Evolutionary conservation across 2,888 invertebrate species (phyloP), one percentile per base, ranked within the genome.

Genomic region (Lapara coniferarum): DNA sequence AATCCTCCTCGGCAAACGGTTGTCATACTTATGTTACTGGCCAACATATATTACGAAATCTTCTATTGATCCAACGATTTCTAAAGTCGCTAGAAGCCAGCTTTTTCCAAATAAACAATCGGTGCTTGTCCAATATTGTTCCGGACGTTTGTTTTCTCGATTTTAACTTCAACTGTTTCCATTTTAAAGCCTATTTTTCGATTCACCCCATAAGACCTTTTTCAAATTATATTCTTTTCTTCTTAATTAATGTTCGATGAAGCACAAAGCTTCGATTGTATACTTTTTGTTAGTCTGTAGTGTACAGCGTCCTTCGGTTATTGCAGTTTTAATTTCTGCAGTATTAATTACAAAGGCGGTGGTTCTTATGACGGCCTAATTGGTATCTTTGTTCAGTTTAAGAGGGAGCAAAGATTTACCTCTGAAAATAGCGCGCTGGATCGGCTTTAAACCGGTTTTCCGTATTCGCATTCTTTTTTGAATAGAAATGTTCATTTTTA

Each of bases 201-300:
- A 70, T 66, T 67, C 67, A 69, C 55, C 30, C 69, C 76, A 76
- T 81, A 80, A 68, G 81, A 78, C 82, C 79, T 87, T 89, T 85
- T 79, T 75, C 72, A 77, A 77, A 77, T 73, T 77, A 81, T 82
- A 82, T 82, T 79, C 81, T 83, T 87, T 87, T 83, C 81, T 86
- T 88, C 89, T 86, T 91, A 91, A 92, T 92, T 89, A 91, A 90
- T 89, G 90, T 90, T 90, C 87, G 86, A 87, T 86, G 82, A 83
- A 87, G 89, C 86, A 86, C 86, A 90, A 89, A 87, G 88, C 88
- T 87, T 78, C 84, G 85, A 86, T 89, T 92, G 87, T 90, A 78
- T 88, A 81, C 88, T 89, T 89, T 90, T 88, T 89, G 79, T 87
- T 81, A 83, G 81, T 74, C 76, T 71, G 76, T 81, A 77, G 77